Evolutionary conservation across 2,888 invertebrate species (phyloP), one percentile per base, ranked within the genome.

Genomic region (Pammene fasciana): DNA sequence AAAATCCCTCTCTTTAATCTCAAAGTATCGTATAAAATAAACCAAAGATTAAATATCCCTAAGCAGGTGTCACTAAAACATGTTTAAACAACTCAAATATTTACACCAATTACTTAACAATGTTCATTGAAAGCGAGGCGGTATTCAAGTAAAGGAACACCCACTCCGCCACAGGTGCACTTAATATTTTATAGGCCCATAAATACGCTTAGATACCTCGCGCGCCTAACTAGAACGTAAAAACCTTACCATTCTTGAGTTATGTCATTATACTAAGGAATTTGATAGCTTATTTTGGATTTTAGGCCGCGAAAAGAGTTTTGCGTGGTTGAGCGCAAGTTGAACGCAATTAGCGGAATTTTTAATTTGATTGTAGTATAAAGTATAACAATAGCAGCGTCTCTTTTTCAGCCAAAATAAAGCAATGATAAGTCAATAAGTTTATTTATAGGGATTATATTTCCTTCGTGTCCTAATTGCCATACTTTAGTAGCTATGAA

Each of bases 171-270:
- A 74, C 84, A 85, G 87, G 86, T 86, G 86, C 81, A 84, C 83
- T 80, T 80, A 82, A 83, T 82, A 85, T 85, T 87, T 86, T 85
- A 86, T 82, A 72, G 82, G 75, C 72, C 79, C 77, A 83, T 87
- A 86, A 86, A 86, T 85, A 78, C 80, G 73, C 74, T 75, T 72
- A 54, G 64, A 54, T 65, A 72, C 74, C 76, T 38, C 74, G 77
- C 74, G 76, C 75, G 68, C 72, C 68, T 76, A 78, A 79, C 74
- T 74, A 79, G 76, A 77, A 73, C 75, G 76, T 79, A 81, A 80
- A 81, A 81, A 77, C 65, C 56, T 38, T 65, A 50, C 62, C 26
- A 52, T 52, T 52, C 41, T 62, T 38, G 38, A 62, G 50, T 52
- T 62, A 62, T 62, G 50, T 62, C 62, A 62, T 62, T 62, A 52